Evolutionary conservation across 2,797 vertebrate genomes (phyloP).

Genomic region (Coluber constrictor): DNA sequence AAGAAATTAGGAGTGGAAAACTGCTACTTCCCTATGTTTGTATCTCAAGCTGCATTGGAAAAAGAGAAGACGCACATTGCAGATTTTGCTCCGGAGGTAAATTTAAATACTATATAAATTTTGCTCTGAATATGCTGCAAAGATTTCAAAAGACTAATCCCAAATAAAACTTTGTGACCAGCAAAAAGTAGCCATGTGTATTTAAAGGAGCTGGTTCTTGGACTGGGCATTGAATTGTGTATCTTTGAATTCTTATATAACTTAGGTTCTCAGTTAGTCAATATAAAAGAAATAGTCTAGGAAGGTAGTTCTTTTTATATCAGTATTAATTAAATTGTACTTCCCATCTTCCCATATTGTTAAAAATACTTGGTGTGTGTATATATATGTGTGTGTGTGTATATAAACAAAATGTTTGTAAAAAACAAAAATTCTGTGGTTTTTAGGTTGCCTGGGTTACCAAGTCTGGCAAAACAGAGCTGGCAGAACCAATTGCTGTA

Average conservation of each 20-base stretch:
- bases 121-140: neutral
- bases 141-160: neutral
- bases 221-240: neutral
- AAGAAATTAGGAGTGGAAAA: conserved; percentile 97
- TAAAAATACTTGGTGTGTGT: neutral
- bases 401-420: neutral
- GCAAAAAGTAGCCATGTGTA: neutral
- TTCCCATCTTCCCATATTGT: neutral
- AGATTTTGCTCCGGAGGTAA: conserved; percentile 97
- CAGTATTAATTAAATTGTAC: neutral
- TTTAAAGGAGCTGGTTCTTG: neutral
- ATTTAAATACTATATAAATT: neutral
- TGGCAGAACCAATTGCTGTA: conserved; percentile 94
- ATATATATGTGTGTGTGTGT: neutral
- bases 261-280: neutral
- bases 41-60: conserved; percentile 93
- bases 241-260: neutral
- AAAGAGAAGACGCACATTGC: conserved; percentile 91
- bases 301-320: neutral
- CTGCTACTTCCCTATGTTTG: conserved; percentile 99
- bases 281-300: neutral
- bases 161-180: neutral
- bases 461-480: conserved; percentile 91
- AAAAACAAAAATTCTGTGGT: neutral
- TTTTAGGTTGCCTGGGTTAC: conserved; percentile 97